phyloP scores from a whole-genome alignment of 2,113 vertebrate species.

The Chionis minor region DNA sequence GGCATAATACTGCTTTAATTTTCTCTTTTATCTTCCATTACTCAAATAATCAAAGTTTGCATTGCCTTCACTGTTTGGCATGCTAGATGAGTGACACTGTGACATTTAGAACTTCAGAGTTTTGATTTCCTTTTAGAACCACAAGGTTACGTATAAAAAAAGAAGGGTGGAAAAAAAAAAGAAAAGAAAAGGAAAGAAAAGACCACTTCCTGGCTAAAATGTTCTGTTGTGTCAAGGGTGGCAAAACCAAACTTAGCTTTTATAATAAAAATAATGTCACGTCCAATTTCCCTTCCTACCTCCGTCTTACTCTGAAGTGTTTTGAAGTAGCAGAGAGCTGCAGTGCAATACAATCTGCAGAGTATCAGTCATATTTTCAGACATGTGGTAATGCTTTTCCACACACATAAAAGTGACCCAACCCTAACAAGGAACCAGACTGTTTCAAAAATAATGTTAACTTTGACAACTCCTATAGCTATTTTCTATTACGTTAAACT shows the following conservation, averaged over 20 bases:
- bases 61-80: neutral
- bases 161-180: neutral
- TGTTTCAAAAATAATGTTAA: constrained; percentile 76
- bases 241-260: constrained; percentile 79
- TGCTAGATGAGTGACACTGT: neutral
- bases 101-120: neutral
- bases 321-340: constrained; percentile 80
- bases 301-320: constrained; percentile 77
- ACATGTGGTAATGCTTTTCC: constrained; percentile 90
- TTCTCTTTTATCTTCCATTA: neutral
- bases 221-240: constrained; percentile 51
- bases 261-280: constrained; percentile 86
- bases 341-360: constrained; percentile 77
- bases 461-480: constrained; percentile 78
- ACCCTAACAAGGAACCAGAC: constrained; percentile 74
- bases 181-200: neutral
- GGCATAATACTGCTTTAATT: neutral
- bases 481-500: constrained; percentile 75
- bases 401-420: constrained; percentile 81
- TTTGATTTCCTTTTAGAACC: neutral
- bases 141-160: neutral
- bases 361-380: constrained; percentile 84
- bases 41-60: neutral
- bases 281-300: constrained; percentile 82
- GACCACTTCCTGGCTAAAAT: constrained; percentile 8